phyloP scores from a whole-genome alignment of 2,888 invertebrate species.

The Perizoma affinitatum region DNA sequence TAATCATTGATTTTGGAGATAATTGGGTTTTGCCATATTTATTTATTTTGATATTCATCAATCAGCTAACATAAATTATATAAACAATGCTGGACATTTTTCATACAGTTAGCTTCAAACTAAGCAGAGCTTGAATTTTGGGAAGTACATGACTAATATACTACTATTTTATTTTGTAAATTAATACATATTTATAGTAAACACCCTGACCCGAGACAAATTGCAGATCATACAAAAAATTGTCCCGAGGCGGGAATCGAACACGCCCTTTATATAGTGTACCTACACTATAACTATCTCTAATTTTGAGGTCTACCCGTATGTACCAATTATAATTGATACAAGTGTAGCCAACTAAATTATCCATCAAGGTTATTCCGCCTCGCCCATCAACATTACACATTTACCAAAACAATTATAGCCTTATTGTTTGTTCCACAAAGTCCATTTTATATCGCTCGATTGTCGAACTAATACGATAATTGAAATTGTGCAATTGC shows the following conservation, averaged over 20 bases:
- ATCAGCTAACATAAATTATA: too few species aligned
- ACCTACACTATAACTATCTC: neutral
- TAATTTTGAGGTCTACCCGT: constrained; percentile 8
- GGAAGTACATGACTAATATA: too few species aligned
- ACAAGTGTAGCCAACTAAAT: constrained; percentile 44
- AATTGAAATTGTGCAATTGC: constrained; percentile 85
- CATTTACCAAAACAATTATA: constrained; percentile 5
- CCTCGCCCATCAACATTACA: constrained; percentile 48
- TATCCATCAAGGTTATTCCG: constrained; percentile 59
- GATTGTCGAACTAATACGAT: constrained; percentile 77
- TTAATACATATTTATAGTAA: too few species aligned
- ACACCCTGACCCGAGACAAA: too few species aligned
- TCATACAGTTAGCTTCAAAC: too few species aligned
- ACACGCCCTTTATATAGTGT: too few species aligned
- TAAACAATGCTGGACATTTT: too few species aligned
- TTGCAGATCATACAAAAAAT: too few species aligned
- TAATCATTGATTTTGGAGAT: neutral
- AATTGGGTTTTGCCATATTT: neutral
- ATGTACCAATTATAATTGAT: constrained; percentile 43
- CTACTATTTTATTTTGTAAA: too few species aligned
- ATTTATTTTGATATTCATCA: too few species aligned
- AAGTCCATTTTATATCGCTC: constrained; percentile 22
- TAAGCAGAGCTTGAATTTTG: too few species aligned
- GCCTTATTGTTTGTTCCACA: constrained; percentile 19
- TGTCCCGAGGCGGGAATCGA: too few species aligned